Conservation (phyloP, 1,140 invertebrate species). For the Mya arenaria region DNA sequence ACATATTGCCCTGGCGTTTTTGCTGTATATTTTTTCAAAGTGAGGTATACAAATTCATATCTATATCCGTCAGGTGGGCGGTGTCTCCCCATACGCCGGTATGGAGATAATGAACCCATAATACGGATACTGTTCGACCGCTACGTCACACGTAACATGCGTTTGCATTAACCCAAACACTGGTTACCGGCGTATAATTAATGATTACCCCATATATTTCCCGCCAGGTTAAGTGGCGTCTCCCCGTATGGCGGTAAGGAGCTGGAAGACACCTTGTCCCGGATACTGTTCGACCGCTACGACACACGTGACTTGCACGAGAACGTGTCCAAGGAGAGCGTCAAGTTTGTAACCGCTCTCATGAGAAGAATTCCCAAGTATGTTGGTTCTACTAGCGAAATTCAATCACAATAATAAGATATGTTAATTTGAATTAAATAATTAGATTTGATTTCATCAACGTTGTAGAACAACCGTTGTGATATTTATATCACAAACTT, state of each 20-base stretch:
- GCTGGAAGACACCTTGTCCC: slow-evolving; percentile 92
- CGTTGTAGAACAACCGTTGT: too few species aligned
- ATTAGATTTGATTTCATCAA: too few species aligned
- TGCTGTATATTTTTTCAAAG: background rate
- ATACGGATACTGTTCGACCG: slow-evolving; percentile 96
- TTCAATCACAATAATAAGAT: too few species aligned
- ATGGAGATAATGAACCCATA: slow-evolving; percentile 87
- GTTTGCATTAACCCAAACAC: slow-evolving; percentile 94
- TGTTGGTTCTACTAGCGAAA: too few species aligned
- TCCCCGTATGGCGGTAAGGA: slow-evolving; percentile 94
- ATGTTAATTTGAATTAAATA: too few species aligned
- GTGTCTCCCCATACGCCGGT: slow-evolving; percentile 92
- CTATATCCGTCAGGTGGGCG: slow-evolving; percentile 87
- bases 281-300: slow-evolving; percentile 96
- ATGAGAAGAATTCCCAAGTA: slow-evolving; percentile 96
- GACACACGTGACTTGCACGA: slow-evolving; percentile 97
- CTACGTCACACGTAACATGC: slow-evolving; percentile 96
- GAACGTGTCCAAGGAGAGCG: slow-evolving; percentile 96
- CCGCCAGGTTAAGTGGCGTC: slow-evolving; percentile 89
- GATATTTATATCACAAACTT: too few species aligned
- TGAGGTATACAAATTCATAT: background rate
- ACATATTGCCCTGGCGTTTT: too few species aligned
- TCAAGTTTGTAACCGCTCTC: slow-evolving; percentile 96
- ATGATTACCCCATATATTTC: background rate
- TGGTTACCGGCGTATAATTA: background rate